Percentiles rank a stretch among this genome's conserved stretches.
phyloP scores from a whole-genome alignment of 2,797 vertebrate genomes.

The Pteronotus mesoamericanus region DNA sequence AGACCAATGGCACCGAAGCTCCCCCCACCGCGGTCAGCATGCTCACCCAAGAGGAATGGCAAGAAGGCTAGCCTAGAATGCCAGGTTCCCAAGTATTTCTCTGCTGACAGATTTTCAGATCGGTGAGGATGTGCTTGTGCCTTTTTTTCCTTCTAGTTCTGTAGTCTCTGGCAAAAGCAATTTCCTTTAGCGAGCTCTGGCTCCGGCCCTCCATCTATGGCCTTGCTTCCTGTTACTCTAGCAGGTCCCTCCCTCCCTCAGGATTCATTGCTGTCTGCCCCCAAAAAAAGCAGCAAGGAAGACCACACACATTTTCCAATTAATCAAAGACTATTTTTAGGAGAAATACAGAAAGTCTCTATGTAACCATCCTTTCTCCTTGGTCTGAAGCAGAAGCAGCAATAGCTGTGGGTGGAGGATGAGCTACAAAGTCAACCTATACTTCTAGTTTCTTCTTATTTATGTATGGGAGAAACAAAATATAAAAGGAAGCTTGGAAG shows the following conservation, averaged over 20 bases:
- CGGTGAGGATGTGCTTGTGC: neutral
- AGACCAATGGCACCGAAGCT: neutral
- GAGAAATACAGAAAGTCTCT: neutral
- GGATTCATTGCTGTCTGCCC: constrained; percentile 3
- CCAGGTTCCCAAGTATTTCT: neutral
- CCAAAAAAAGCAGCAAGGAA: constrained; percentile 26
- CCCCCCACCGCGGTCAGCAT: neutral
- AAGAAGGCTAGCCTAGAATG: neutral
- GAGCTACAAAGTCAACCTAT: neutral
- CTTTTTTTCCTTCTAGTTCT: neutral
- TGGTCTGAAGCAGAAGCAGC: constrained; percentile 31
- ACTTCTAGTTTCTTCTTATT: neutral
- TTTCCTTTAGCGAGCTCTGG: neutral
- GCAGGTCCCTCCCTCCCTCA: neutral
- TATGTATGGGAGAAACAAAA: neutral
- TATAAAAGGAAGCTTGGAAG: neutral
- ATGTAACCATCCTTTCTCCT: neutral
- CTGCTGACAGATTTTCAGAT: neutral
- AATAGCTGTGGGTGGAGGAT: neutral
- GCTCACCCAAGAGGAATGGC: neutral
- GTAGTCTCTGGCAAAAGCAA: neutral
- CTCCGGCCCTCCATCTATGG: neutral
- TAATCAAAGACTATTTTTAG: constrained; percentile 61
- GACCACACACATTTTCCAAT: constrained; percentile 58
- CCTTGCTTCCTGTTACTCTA: constrained; percentile 36